Conservation (phyloP, 2,888 invertebrate genomes). For the Drosophila stalkeri region DNA sequence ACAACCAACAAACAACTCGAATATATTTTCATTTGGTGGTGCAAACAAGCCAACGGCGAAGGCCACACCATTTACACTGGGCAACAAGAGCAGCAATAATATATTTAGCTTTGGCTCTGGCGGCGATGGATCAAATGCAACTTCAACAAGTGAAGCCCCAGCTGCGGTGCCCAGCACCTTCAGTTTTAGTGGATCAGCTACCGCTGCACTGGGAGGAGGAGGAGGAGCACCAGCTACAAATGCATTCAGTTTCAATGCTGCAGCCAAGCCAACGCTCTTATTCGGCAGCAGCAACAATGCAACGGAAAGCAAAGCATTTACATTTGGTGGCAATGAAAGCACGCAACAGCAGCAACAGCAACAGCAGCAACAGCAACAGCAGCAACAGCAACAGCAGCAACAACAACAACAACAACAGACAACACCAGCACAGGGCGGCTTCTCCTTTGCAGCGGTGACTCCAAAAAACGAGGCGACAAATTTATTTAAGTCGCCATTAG, state of each 20-base stretch:
- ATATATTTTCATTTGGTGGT: slow-evolving; percentile 37
- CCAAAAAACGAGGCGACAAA: slow-evolving; percentile 44
- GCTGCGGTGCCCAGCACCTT: not conserved
- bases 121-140: slow-evolving; percentile 4
- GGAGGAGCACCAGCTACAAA: not conserved
- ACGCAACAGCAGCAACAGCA: not conserved
- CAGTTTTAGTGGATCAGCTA: slow-evolving; percentile 14
- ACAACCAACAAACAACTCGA: slow-evolving; percentile 2
- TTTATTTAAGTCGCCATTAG: slow-evolving; percentile 47
- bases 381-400: slow-evolving; percentile 4
- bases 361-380: not conserved
- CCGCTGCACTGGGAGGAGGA: not conserved
- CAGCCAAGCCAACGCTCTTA: slow-evolving; percentile 19
- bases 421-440: slow-evolving; percentile 46
- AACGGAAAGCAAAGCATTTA: slow-evolving; percentile 38
- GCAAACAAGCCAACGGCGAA: slow-evolving; percentile 29
- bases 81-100: slow-evolving; percentile 12
- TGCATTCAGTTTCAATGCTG: slow-evolving; percentile 27
- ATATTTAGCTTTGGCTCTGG: slow-evolving; percentile 37
- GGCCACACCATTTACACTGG: slow-evolving; percentile 24
- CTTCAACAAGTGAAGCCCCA: slow-evolving; percentile 4
- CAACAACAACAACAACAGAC: slow-evolving; percentile 30
- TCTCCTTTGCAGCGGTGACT: slow-evolving; percentile 44
- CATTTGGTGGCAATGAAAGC: slow-evolving; percentile 40
- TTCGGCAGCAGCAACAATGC: slow-evolving; percentile 34